Evolutionary conservation across 2,888 invertebrate species (phyloP), one percentile per base, ranked within the genome.

Genomic region (Lasioglossum zephyrum): DNA sequence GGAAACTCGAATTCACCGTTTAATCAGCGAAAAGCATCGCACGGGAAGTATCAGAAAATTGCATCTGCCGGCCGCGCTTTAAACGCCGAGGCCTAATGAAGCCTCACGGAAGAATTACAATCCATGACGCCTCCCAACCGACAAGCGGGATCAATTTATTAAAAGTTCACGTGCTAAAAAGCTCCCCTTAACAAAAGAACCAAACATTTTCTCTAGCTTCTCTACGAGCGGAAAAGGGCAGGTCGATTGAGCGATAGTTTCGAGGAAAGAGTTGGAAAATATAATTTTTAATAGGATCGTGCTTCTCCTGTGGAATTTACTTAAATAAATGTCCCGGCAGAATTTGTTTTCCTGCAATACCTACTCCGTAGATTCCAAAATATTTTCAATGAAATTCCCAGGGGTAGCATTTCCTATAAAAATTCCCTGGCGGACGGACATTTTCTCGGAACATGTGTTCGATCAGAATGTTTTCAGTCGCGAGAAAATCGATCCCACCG

Each of bases 51-150:
- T 47, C 41, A 53, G 70, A 60, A 77, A 22, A 73, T 81, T 73
- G 60, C 72, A 81, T 77, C 81, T 72, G 36, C 49, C 57, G 39
- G 41, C 11, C 22, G 69, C 41, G 69, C 39, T 39, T 39, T 69
- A n/a, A 41, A 69, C 41, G 41, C 39, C 41, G 41, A 22, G 39
- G 69, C 39, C 69, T 44, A 44, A 72, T 69, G 69, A 41, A 39
- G 22, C 69, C n/a, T 39, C 69, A 9, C 41, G 69, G 69, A 39
- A 11, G 36, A 69, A n/a, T 69, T 39, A 69, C 69, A 41, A 69
- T 69, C 22, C 39, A 11, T 39, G 4, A 22, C 39, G 69, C 11
- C n/a, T 22, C 5, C 18, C 11, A 69, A 11, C 41, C 69, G 69
- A 22, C 69, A 22, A 11, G 39, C 41, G 0, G 31, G 69, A 69